Evolutionary conservation across 2,113 vertebrate species (phyloP).

Genomic region (Paradoxurus hermaphroditus): DNA sequence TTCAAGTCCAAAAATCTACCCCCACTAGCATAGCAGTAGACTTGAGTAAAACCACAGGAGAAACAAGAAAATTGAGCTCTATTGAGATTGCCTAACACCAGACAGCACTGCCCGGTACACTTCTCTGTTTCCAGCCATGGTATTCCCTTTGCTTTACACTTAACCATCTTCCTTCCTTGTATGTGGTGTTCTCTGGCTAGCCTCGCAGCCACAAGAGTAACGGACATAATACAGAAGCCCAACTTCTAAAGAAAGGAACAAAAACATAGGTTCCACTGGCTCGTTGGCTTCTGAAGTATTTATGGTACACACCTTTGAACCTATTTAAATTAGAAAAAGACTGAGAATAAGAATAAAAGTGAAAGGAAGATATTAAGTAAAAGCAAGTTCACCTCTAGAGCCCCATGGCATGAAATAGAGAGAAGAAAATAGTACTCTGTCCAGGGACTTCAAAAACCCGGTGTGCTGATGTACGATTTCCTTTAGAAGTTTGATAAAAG

Average conservation of each 20-base stretch:
- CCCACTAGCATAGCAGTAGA: background rate
- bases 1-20: background rate
- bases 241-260: conserved; percentile 21
- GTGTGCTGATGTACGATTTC: conserved; percentile 47
- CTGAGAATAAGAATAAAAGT: conserved; percentile 24
- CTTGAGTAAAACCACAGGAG: background rate
- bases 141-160: background rate
- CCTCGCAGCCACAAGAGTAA: background rate
- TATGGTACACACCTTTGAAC: conserved; percentile 18
- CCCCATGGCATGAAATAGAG: background rate
- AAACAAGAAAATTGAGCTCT: background rate
- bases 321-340: background rate
- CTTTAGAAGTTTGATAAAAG: conserved; percentile 73
- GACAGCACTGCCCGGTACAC: rapidly evolving
- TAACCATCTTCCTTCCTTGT: background rate
- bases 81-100: background rate
- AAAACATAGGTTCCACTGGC: background rate
- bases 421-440: conserved; percentile 55
- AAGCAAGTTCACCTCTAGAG: background rate
- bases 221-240: background rate
- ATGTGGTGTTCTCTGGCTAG: background rate
- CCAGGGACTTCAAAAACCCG: conserved; percentile 33
- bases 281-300: conserved; percentile 36
- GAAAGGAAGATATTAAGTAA: background rate
- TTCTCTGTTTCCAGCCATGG: background rate